A percentile compares a stretch with the other conserved stretches of the same genome.
Evolutionary conservation across 64 coral and sea anemone genomes (phyloP).

Genomic region (Stichodactyla mertensii): DNA sequence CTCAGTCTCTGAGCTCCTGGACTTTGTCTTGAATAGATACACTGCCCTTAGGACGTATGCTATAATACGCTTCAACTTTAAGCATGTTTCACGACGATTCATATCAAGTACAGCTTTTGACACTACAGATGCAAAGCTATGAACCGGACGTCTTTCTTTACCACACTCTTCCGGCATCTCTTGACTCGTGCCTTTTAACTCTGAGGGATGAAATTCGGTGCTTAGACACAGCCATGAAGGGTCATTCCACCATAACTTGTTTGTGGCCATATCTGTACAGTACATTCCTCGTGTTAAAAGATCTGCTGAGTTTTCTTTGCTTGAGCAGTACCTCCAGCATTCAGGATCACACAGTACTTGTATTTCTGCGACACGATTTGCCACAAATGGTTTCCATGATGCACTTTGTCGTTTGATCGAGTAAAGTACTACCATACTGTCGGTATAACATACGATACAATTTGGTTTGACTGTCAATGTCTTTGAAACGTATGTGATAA

Average conservation of each 20-base stretch:
- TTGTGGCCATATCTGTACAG: not conserved
- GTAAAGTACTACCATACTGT: constrained; percentile 44
- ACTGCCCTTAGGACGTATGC: constrained; percentile 20
- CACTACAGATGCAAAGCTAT: not conserved
- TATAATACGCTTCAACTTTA: constrained; percentile 20
- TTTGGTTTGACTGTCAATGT: constrained; percentile 19
- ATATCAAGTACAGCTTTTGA: constrained; percentile 7
- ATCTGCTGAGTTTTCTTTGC: constrained; percentile 35
- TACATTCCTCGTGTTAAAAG: constrained; percentile 29
- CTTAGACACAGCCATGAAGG: constrained; percentile 10
- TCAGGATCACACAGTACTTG: constrained; percentile 28
- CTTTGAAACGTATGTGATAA: constrained; percentile 24
- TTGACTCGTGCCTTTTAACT: not conserved
- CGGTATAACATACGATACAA: constrained; percentile 28
- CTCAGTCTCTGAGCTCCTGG: not conserved
- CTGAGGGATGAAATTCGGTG: not conserved
- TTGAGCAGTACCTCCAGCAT: constrained; percentile 20
- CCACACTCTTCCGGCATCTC: not conserved
- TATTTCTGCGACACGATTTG: constrained; percentile 33
- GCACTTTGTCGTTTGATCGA: constrained; percentile 31
- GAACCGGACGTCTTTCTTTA: not conserved
- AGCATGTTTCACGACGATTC: constrained; percentile 3
- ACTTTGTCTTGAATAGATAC: not conserved
- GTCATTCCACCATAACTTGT: constrained; percentile 22
- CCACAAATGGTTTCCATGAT: constrained; percentile 32